Conservation (phyloP, 2,888 invertebrate species). For the Ochropleura plecta region DNA sequence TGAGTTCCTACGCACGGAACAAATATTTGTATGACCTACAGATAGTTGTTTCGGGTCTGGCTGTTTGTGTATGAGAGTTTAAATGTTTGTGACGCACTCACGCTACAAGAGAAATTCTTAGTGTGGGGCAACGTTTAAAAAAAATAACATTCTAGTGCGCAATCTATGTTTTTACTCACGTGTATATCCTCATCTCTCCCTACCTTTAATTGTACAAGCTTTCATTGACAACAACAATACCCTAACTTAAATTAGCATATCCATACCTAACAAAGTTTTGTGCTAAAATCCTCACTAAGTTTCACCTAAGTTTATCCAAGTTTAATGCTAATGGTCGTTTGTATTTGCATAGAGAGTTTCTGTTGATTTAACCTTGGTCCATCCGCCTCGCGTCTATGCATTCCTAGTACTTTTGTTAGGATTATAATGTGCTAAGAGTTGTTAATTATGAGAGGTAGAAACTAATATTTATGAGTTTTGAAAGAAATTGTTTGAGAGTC, state of each 20-base stretch:
- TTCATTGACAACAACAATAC: neutral
- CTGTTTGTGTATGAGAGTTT: too few species aligned
- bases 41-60: too few species aligned
- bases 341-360: slow-evolving; percentile 45
- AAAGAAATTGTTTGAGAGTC: neutral
- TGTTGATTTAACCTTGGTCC: slow-evolving; percentile 30
- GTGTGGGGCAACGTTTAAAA: too few species aligned
- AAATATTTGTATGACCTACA: too few species aligned
- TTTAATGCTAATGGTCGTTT: slow-evolving; percentile 26
- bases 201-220: neutral
- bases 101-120: too few species aligned
- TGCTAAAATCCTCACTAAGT: slow-evolving; percentile 21
- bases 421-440: neutral
- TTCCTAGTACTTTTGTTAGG: slow-evolving; percentile 11
- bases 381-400: neutral
- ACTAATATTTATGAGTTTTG: neutral
- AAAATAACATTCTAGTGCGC: too few species aligned
- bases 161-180: neutral
- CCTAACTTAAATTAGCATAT: slow-evolving; percentile 32
- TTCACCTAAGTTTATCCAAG: slow-evolving; percentile 29
- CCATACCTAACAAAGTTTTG: slow-evolving; percentile 11
- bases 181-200: neutral
- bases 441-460: neutral
- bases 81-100: too few species aligned
- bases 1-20: too few species aligned